These are phyloP conservation scores for Rhynchonycteris naso DNA, from an alignment of 2,797 vertebrate species.

Conservation along the genomic window DNA sequence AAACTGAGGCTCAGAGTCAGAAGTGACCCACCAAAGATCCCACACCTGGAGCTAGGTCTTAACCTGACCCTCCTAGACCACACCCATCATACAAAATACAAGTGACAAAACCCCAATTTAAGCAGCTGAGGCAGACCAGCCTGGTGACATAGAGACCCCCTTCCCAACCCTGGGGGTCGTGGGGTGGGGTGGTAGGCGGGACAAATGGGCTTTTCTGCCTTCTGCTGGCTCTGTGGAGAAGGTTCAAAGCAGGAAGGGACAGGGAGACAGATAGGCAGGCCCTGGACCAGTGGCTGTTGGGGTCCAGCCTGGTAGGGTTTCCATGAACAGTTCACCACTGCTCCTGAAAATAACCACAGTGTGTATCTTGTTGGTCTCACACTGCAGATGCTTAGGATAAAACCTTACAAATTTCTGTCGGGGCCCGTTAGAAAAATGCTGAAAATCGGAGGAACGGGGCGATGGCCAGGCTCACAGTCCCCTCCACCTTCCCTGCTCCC, in stretches of 20 bases:
- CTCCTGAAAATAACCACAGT: not conserved
- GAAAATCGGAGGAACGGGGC: not conserved
- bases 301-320: not conserved
- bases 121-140: not conserved
- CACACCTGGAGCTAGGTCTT: not conserved
- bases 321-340: not conserved
- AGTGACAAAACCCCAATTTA: not conserved
- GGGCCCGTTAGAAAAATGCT: not conserved
- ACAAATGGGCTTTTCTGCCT: not conserved
- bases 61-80: not conserved
- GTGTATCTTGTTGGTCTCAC: not conserved
- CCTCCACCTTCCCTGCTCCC: too few relatives aligned
- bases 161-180: not conserved
- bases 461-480: not conserved
- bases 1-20: not conserved
- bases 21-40: not conserved
- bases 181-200: accelerated
- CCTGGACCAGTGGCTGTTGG: not conserved
- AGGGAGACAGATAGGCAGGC: not conserved
- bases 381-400: constrained; percentile 1
- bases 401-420: constrained; percentile 38
- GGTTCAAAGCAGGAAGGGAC: not conserved
- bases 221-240: not conserved
- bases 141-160: accelerated
- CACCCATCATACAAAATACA: not conserved